Percentiles rank a stretch among this genome's conserved stretches.
Evolutionary conservation across 2,797 vertebrate species (phyloP).

Genomic region (Gymnocypris eckloni): DNA sequence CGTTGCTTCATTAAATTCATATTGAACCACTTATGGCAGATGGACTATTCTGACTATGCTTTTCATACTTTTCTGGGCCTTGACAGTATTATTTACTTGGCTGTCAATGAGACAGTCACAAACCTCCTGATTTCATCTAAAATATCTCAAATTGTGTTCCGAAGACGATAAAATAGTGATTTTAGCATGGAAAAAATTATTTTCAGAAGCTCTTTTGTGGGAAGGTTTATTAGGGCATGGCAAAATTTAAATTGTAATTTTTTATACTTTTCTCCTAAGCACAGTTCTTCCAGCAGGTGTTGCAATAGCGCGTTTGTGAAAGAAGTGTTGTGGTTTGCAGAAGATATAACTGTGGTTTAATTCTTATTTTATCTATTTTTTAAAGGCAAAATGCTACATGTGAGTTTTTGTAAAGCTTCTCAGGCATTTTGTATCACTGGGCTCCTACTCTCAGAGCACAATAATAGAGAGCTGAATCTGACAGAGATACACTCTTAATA

Average conservation of each 20-base stretch:
- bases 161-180: neutral
- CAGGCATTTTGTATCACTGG: conserved; percentile 19
- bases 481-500: too few relatives aligned
- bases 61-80: too few relatives aligned
- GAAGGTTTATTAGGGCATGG: neutral
- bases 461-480: too few relatives aligned
- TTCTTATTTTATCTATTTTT: neutral
- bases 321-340: neutral
- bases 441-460: neutral
- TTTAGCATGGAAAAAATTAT: neutral
- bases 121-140: too few relatives aligned
- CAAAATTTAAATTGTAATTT: neutral
- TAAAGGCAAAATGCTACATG: neutral
- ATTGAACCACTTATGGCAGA: too few relatives aligned
- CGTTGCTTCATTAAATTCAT: too few relatives aligned
- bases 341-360: conserved; percentile 6
- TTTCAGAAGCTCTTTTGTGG: neutral
- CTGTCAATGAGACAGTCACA: too few relatives aligned
- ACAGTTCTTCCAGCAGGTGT: neutral
- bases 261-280: neutral
- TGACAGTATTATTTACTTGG: too few relatives aligned
- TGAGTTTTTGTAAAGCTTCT: conserved; percentile 37
- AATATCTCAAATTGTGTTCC: too few relatives aligned
- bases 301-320: neutral
- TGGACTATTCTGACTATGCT: too few relatives aligned